Evolutionary conservation across 2,888 invertebrate species (phyloP), one percentile per base, ranked within the genome.

Genomic region (Alviniconcha strummeri): DNA sequence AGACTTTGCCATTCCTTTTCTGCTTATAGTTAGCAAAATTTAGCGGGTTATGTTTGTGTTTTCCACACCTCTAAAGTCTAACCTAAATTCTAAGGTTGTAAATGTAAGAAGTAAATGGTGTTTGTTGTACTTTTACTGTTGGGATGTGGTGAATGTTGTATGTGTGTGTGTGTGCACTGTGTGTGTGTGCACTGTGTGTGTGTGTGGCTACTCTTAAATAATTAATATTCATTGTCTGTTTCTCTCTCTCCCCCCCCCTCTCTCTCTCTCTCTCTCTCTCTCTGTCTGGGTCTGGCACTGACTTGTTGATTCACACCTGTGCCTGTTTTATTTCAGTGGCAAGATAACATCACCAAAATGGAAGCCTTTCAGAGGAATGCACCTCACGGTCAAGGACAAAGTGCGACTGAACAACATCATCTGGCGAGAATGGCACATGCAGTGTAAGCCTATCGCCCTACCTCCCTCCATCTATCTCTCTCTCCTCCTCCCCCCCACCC

Each of bases 351-450:
- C 99, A 88, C 99, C 99, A 87, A 99, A 99, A 96, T 99, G 99
- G 99, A 99, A 99, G 95, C 96, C 98, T 93, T 99, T 99, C 95
- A 98, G 99, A 95, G 99, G 99, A 88, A 96, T 99, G 92, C 96
- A 98, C 92, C 95, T 99, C 87, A 96, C 97, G 91, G 98, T 99
- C 97, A 99, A 99, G 94, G 99, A 99, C 95, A 98, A 99, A 95
- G 99, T 99, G 92, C 96, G 99, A 90, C 95, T 99, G 91, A 99
- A 99, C 96, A 99, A 99, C 95, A 98, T 99, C 90, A 99, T 99
- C 93, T 99, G 99, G 99, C 96, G 99, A 94, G 99, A 99, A 94
- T 99, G 99, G 98, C 98, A 99, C 94, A 97, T 99, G 97, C 99
- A 99, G 94, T 99, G 95, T 95, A 91, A 93, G 94, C 88, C 60